These are phyloP conservation scores for Ornithorhynchus anatinus DNA, from an alignment of 2,113 vertebrate species.

Conservation along the genomic window DNA sequence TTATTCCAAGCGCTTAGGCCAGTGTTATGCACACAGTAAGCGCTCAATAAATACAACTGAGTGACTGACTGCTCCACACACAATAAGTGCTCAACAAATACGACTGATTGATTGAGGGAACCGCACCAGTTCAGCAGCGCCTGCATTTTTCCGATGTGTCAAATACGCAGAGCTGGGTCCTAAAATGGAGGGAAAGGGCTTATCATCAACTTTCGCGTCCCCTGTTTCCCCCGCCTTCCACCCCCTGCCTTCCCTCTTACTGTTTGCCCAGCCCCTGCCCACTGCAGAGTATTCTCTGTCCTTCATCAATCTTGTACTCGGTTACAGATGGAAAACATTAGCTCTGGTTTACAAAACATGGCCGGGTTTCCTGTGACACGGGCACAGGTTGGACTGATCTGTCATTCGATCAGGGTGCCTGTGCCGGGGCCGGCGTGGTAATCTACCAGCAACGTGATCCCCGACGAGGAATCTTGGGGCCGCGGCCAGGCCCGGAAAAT, in stretches of 20 bases:
- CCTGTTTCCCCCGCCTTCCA: too few relatives aligned
- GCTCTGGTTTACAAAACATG: conserved; percentile 79
- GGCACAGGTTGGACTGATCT: conserved; percentile 81
- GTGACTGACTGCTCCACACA: too few relatives aligned
- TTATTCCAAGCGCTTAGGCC: too few relatives aligned
- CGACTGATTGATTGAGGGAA: too few relatives aligned
- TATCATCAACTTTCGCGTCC: too few relatives aligned
- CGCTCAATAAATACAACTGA: too few relatives aligned
- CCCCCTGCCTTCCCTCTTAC: background rate
- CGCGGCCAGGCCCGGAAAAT: conserved; percentile 76
- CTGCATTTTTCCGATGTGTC: too few relatives aligned
- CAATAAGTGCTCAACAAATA: too few relatives aligned
- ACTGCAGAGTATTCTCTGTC: conserved; percentile 67
- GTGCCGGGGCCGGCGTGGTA: conserved; percentile 77
- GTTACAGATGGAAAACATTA: conserved; percentile 86
- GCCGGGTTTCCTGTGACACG: conserved; percentile 64
- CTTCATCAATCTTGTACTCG: conserved; percentile 75
- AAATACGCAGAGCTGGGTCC: too few relatives aligned
- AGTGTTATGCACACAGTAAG: too few relatives aligned
- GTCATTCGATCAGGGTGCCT: conserved; percentile 80
- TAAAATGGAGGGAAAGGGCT: too few relatives aligned
- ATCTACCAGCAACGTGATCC: conserved; percentile 82
- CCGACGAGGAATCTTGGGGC: conserved; percentile 65
- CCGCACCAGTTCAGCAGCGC: too few relatives aligned
- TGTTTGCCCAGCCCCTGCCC: background rate